phyloP scores from a whole-genome alignment of 1,140 invertebrate species.

The Drosophila punjabiensis region DNA sequence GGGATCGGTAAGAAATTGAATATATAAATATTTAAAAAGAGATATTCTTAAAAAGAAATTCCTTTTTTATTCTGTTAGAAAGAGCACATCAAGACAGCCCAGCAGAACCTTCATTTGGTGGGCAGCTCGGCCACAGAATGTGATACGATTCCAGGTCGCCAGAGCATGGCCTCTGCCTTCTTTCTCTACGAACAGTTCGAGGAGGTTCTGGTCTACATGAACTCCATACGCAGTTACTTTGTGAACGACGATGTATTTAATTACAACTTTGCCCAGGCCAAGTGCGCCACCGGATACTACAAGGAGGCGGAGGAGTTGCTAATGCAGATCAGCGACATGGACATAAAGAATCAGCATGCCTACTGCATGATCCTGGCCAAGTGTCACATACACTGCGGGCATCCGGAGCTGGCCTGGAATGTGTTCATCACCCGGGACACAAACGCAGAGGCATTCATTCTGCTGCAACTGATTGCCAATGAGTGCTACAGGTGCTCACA shows the following conservation, averaged over 20 bases:
- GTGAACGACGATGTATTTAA: constrained; percentile 98
- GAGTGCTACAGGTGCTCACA: constrained; percentile 98
- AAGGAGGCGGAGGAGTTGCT: constrained; percentile 98
- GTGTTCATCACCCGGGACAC: constrained; percentile 95
- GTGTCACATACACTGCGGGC: constrained; percentile 89
- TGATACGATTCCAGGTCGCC: constrained; percentile 96
- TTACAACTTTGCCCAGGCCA: constrained; percentile 98
- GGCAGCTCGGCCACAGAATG: constrained; percentile 98
- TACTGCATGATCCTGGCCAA: constrained; percentile 95
- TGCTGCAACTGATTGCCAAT: constrained; percentile 97
- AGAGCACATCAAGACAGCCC: constrained; percentile 97
- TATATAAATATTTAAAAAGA: too few species aligned
- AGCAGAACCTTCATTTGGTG: constrained; percentile 98
- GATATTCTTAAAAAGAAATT: background rate
- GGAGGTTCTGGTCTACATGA: constrained; percentile 97
- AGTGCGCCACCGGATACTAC: constrained; percentile 96
- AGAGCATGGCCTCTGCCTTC: constrained; percentile 98
- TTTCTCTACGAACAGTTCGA: constrained; percentile 98
- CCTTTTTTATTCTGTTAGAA: constrained; percentile 87
- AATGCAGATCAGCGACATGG: constrained; percentile 93
- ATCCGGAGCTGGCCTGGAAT: constrained; percentile 88
- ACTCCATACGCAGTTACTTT: constrained; percentile 98
- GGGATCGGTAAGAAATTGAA: constrained; percentile 94
- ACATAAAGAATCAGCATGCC: constrained; percentile 93
- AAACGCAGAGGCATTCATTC: constrained; percentile 94